A percentile compares a stretch with the other conserved stretches of the same genome.
Evolutionary conservation across 2,113 vertebrate genomes (phyloP).

Genomic region (Ramphastos sulfuratus): DNA sequence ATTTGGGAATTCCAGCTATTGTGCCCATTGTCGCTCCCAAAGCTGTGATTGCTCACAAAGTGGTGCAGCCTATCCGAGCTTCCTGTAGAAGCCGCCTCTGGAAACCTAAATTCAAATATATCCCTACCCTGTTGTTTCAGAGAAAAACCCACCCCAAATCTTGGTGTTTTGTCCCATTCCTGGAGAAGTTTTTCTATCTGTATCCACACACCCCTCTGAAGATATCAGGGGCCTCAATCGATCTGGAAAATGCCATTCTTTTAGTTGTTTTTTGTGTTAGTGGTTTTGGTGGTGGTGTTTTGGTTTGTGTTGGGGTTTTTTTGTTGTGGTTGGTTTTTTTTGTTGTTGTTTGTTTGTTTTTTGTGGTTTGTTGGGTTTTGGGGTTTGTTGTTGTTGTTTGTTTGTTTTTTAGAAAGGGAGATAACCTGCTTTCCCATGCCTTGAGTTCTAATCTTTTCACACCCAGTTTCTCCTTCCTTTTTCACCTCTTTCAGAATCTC

Average conservation of each 20-base stretch:
- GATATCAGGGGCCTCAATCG: no score
- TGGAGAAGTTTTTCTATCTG: background rate
- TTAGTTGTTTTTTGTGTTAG: no score
- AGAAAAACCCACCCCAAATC: no score
- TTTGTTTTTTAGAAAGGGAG: no score
- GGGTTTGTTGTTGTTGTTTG: no score
- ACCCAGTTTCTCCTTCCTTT: background rate
- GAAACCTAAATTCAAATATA: background rate
- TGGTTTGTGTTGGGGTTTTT: no score
- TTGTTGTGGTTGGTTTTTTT: no score
- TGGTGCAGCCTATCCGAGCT: background rate
- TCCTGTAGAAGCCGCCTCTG: background rate
- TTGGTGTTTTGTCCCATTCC: background rate
- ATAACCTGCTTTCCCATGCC: background rate
- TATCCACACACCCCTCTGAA: background rate
- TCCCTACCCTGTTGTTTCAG: background rate
- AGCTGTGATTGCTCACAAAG: rapidly evolving
- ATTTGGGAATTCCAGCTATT: rapidly evolving
- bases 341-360: no score
- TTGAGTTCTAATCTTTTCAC: background rate
- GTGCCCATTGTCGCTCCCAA: background rate
- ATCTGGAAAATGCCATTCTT: background rate
- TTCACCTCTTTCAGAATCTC: background rate
- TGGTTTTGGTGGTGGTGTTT: no score
- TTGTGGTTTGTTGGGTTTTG: no score